phyloP scores from a whole-genome alignment of 2,797 vertebrate species.

The Enteromius radiatus region DNA sequence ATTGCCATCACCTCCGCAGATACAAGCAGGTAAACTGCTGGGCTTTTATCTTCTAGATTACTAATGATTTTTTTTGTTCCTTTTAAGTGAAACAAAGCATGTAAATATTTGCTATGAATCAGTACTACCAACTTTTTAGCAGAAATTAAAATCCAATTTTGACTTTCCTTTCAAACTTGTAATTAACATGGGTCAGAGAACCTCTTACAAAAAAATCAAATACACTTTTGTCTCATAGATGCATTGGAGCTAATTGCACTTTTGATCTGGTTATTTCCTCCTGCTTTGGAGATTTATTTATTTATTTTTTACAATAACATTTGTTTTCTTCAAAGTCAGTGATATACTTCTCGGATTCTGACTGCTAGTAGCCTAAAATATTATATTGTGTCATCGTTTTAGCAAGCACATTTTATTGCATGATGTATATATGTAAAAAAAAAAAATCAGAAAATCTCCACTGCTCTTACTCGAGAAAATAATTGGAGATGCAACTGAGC shows the following conservation, averaged over 20 bases:
- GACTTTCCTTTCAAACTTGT: neutral
- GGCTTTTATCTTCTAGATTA: neutral
- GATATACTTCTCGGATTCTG: neutral
- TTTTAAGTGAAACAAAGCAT: neutral
- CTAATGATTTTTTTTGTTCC: neutral
- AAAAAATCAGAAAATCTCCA: neutral
- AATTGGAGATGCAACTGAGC: neutral
- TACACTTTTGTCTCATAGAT: neutral
- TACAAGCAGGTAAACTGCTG: slow-evolving; percentile 83
- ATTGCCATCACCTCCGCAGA: slow-evolving; percentile 95
- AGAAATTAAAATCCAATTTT: neutral
- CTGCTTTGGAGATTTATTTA: neutral
- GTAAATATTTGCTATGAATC: neutral
- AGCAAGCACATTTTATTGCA: neutral
- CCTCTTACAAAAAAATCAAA: neutral
- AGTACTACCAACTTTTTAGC: neutral
- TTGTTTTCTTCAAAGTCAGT: neutral
- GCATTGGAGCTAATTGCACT: neutral
- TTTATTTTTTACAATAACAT: neutral
- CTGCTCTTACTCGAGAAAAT: neutral
- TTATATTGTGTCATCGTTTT: neutral
- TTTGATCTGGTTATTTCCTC: neutral
- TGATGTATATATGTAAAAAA: neutral
- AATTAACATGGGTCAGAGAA: slow-evolving; percentile 1
- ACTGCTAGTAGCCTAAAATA: neutral